These are phyloP conservation scores for Stichopus chloronotus DNA, from an alignment of 35 echinoderm and acorn worm genomes.

Conservation along the genomic window DNA sequence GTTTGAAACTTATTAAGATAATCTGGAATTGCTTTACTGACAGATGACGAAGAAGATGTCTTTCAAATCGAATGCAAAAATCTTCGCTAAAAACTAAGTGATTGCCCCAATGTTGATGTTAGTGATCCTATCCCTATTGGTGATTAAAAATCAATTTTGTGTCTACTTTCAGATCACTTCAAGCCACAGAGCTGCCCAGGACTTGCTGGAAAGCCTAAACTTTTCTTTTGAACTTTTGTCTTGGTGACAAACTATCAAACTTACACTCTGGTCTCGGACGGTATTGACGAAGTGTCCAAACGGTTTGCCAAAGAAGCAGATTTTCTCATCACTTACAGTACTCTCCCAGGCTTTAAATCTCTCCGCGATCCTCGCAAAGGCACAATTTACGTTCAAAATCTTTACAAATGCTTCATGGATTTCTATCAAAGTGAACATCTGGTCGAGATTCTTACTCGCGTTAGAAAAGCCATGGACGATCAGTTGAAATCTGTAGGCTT, in stretches of 20 bases:
- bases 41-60: too few species aligned
- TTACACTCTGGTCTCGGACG: background rate
- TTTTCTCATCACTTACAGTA: background rate
- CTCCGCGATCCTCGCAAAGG: background rate
- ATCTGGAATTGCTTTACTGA: too few species aligned
- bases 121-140: too few species aligned
- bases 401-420: background rate
- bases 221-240: constrained; percentile 8
- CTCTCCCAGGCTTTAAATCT: background rate
- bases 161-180: background rate
- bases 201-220: constrained; percentile 6
- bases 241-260: background rate
- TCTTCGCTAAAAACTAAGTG: too few species aligned
- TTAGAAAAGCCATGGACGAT: background rate
- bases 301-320: background rate
- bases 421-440: background rate
- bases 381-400: background rate
- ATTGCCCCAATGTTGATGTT: too few species aligned
- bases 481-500: background rate
- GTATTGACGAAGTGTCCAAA: background rate
- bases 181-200: background rate
- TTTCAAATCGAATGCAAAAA: too few species aligned
- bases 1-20: too few species aligned
- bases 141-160: too few species aligned
- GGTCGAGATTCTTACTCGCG: background rate